Evolutionary conservation across 1,140 invertebrate genomes (phyloP).

Genomic region (Acromyrmex echinatior): DNA sequence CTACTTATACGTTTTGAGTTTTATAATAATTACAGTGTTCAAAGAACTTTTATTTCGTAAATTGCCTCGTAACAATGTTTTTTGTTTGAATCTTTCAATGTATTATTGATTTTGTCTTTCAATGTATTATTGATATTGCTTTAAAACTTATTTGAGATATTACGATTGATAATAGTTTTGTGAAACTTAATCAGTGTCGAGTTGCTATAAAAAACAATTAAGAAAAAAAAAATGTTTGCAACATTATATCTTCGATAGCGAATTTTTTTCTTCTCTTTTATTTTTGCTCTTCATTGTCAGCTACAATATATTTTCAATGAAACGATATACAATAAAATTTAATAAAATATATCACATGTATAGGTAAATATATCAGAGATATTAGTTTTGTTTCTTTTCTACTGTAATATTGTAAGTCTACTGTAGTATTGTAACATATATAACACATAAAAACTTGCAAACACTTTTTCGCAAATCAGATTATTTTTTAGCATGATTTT

Average conservation of each 20-base stretch:
- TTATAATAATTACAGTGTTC: slow-evolving; percentile 74
- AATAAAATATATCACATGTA: not conserved
- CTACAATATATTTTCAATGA: not conserved
- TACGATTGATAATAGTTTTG: slow-evolving; percentile 52
- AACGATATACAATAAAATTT: not conserved
- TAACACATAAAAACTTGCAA: not conserved
- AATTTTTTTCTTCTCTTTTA: slow-evolving; percentile 18
- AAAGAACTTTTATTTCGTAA: slow-evolving; percentile 62
- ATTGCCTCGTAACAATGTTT: slow-evolving; percentile 81
- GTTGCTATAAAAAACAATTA: slow-evolving; percentile 86
- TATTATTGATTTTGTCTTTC: no score
- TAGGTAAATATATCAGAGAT: not conserved
- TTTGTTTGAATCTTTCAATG: slow-evolving; percentile 80
- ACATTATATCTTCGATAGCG: slow-evolving; percentile 47
- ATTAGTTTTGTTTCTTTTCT: not conserved
- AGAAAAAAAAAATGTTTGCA: slow-evolving; percentile 77
- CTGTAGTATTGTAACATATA: not conserved
- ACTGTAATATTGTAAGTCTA: not conserved
- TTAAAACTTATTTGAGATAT: slow-evolving; percentile 72
- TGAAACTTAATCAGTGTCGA: slow-evolving; percentile 85
- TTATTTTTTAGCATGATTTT: no score
- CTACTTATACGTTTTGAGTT: slow-evolving; percentile 53
- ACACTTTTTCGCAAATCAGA: no score
- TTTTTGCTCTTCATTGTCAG: not conserved
- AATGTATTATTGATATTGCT: slow-evolving; percentile 58